phyloP scores from a whole-genome alignment of 2,888 invertebrate species.

The Alitta virens region DNA sequence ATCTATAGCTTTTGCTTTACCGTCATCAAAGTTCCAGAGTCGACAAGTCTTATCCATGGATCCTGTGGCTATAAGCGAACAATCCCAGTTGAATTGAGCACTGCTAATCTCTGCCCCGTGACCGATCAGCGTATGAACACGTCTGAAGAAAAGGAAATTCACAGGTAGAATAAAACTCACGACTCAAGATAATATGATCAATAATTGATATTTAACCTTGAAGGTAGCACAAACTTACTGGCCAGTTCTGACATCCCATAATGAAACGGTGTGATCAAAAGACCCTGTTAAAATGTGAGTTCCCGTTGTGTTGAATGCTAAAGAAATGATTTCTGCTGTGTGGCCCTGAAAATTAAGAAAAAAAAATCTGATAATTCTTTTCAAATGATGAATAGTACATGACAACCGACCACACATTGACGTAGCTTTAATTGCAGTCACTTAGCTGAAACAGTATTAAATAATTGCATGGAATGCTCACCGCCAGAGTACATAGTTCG shows the following conservation, averaged over 20 bases:
- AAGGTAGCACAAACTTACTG: slow-evolving; percentile 41
- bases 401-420: too few species aligned
- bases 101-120: slow-evolving; percentile 57
- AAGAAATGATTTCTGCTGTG: slow-evolving; percentile 73
- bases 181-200: too few species aligned
- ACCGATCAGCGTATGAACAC: slow-evolving; percentile 55
- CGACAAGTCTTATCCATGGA: slow-evolving; percentile 58
- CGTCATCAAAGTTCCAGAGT: slow-evolving; percentile 53
- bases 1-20: slow-evolving; percentile 32
- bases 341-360: slow-evolving; percentile 61
- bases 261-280: slow-evolving; percentile 72
- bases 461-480: too few species aligned
- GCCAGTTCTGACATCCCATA: slow-evolving; percentile 71
- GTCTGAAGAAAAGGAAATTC: slow-evolving; percentile 31
- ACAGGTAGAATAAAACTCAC: too few species aligned
- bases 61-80: slow-evolving; percentile 55
- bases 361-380: too few species aligned
- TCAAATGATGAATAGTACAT: too few species aligned
- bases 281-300: slow-evolving; percentile 74
- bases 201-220: too few species aligned
- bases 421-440: too few species aligned
- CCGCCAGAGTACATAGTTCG: slow-evolving; percentile 47
- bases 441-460: too few species aligned
- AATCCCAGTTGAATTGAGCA: slow-evolving; percentile 58
- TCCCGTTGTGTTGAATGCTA: slow-evolving; percentile 71